Percentiles rank a stretch among this genome's conserved stretches.
Evolutionary conservation across 2,888 invertebrate species (phyloP).

Genomic region (Dioctria rufipes): DNA sequence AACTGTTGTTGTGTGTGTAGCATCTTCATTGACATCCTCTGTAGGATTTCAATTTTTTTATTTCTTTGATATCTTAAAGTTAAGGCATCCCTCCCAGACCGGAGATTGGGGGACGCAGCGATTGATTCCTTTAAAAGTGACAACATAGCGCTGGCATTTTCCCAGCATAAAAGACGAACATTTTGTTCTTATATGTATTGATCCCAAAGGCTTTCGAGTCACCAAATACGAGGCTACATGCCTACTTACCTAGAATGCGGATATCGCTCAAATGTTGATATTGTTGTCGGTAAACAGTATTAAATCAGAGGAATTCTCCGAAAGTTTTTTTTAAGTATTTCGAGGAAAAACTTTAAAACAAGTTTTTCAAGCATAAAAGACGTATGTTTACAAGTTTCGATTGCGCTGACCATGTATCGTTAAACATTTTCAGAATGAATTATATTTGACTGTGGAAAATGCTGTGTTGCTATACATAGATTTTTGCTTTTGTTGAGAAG

Average conservation of each 20-base stretch:
- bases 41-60: background rate
- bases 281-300: background rate
- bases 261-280: conserved; percentile 2
- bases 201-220: background rate
- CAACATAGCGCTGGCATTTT: background rate
- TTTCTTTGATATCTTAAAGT: background rate
- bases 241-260: background rate
- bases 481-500: no score
- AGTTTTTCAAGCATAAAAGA: no score
- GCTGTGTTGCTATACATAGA: no score
- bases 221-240: background rate
- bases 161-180: background rate
- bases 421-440: no score
- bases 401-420: no score
- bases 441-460: no score
- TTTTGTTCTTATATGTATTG: background rate
- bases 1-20: background rate
- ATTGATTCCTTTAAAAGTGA: conserved; percentile 1
- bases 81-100: background rate
- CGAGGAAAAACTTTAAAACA: no score
- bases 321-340: background rate
- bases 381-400: no score
- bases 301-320: background rate
- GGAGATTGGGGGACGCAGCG: background rate
- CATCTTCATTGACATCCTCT: background rate